Conservation (phyloP, 2,888 invertebrate species). For the Nowickia ferox region DNA sequence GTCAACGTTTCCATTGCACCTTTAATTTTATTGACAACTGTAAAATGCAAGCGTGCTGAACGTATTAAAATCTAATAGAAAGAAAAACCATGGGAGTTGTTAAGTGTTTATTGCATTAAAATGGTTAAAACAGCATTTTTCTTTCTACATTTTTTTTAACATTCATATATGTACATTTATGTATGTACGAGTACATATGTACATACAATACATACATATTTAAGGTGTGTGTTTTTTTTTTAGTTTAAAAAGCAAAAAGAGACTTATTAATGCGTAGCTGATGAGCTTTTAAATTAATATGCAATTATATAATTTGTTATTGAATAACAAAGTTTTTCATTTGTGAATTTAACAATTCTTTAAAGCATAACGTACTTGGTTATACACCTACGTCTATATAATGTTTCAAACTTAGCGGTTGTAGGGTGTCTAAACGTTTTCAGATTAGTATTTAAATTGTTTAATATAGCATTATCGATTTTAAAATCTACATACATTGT, state of each 20-base stretch:
- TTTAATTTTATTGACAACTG: slow-evolving; percentile 22
- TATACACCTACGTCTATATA: too few relatives aligned
- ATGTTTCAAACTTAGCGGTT: too few relatives aligned
- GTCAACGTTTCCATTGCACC: not conserved
- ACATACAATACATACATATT: not conserved
- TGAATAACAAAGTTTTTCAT: not conserved
- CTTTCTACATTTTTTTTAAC: not conserved
- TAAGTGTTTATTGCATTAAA: slow-evolving; percentile 39
- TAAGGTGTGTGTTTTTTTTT: slow-evolving; percentile 26
- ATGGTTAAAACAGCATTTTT: slow-evolving; percentile 30
- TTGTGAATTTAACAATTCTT: not conserved
- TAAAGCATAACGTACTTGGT: too few relatives aligned
- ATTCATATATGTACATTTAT: too few relatives aligned
- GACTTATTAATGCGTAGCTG: slow-evolving; percentile 36
- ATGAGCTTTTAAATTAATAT: slow-evolving; percentile 37
- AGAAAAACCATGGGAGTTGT: slow-evolving; percentile 36
- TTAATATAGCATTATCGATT: too few relatives aligned
- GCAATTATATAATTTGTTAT: not conserved
- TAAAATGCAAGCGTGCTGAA: slow-evolving; percentile 10
- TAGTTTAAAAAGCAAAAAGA: not conserved
- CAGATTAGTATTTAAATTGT: too few relatives aligned
- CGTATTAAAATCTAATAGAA: slow-evolving; percentile 15
- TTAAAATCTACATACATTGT: too few relatives aligned
- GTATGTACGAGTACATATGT: too few relatives aligned
- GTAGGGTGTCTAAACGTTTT: too few relatives aligned